A percentile compares a stretch with the other conserved stretches of the same genome.
These are phyloP conservation scores for Caenorhabditis sp. DNA, from an alignment of 2,888 invertebrate species.

Conservation along the genomic window DNA sequence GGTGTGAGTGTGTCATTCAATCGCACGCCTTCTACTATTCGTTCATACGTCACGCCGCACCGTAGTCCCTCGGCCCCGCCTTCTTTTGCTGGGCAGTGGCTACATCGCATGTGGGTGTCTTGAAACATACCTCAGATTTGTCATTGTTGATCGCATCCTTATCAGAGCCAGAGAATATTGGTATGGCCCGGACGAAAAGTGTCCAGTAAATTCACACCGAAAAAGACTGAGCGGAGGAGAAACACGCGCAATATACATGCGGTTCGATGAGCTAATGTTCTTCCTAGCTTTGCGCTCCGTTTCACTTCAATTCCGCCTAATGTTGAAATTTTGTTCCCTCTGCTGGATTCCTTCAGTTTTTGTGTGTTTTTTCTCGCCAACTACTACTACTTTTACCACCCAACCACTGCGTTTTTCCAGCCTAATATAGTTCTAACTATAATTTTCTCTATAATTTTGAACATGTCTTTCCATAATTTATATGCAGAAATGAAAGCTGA, in stretches of 20 bases:
- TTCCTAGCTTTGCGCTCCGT: slow-evolving; percentile 66
- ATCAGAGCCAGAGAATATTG: slow-evolving; percentile 18
- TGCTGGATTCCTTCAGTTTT: slow-evolving; percentile 50
- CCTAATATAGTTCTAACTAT: too few relatives aligned
- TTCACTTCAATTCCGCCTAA: slow-evolving; percentile 67
- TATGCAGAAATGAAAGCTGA: too few relatives aligned
- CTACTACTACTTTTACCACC: not conserved
- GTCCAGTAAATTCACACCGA: slow-evolving; percentile 56
- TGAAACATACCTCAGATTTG: slow-evolving; percentile 53
- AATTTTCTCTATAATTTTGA: too few relatives aligned
- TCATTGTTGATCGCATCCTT: slow-evolving; percentile 12
- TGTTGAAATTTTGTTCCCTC: slow-evolving; percentile 57
- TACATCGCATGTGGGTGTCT: slow-evolving; percentile 28
- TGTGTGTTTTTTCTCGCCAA: slow-evolving; percentile 42
- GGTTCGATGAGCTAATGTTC: slow-evolving; percentile 67
- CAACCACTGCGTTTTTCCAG: not conserved
- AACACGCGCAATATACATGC: slow-evolving; percentile 63
- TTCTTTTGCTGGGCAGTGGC: slow-evolving; percentile 49
- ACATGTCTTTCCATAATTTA: too few relatives aligned
- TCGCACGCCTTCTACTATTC: slow-evolving; percentile 59
- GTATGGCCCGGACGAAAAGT: slow-evolving; percentile 3
- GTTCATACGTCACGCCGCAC: slow-evolving; percentile 60
- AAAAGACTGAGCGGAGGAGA: slow-evolving; percentile 56
- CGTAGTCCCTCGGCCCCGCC: slow-evolving; percentile 61
- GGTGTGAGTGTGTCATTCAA: slow-evolving; percentile 66